A percentile compares a stretch with the other conserved stretches of the same genome.
phyloP scores from a whole-genome alignment of 2,113 vertebrate genomes.

The Morone chrysops region DNA sequence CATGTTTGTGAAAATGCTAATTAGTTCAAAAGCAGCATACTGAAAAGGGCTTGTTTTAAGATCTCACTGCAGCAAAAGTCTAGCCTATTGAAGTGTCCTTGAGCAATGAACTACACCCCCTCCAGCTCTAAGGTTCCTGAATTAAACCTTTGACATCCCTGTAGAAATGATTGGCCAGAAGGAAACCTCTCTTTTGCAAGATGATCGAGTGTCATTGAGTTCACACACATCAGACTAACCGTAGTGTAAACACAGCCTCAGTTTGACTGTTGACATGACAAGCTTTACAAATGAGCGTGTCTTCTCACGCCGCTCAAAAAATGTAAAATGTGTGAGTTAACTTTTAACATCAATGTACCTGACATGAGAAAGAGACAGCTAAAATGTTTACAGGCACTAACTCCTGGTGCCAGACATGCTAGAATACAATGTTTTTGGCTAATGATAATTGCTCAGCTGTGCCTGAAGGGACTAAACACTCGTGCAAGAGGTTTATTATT shows the following conservation, averaged over 20 bases:
- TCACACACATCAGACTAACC: constrained; percentile 20
- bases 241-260: neutral
- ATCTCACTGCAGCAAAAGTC: neutral
- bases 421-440: constrained; percentile 16
- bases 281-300: neutral
- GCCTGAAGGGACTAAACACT: constrained; percentile 55
- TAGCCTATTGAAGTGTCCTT: neutral
- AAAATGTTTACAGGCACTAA: constrained; percentile 33
- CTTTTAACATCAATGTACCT: neutral
- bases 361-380: constrained; percentile 6
- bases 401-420: constrained; percentile 41
- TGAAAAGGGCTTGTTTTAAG: neutral
- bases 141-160: neutral
- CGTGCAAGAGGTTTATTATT: constrained; percentile 60
- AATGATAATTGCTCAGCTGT: constrained; percentile 34
- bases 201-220: constrained; percentile 1
- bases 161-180: neutral
- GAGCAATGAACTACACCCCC: neutral
- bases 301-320: neutral
- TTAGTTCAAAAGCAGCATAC: neutral
- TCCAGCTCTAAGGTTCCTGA: neutral
- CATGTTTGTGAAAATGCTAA: neutral
- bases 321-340: constrained; percentile 15
- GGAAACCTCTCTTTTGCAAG: neutral
- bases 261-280: neutral